Evolutionary conservation across 2,888 invertebrate genomes (phyloP), one percentile per base, ranked within the genome.

Genomic region (Mythimna impura): DNA sequence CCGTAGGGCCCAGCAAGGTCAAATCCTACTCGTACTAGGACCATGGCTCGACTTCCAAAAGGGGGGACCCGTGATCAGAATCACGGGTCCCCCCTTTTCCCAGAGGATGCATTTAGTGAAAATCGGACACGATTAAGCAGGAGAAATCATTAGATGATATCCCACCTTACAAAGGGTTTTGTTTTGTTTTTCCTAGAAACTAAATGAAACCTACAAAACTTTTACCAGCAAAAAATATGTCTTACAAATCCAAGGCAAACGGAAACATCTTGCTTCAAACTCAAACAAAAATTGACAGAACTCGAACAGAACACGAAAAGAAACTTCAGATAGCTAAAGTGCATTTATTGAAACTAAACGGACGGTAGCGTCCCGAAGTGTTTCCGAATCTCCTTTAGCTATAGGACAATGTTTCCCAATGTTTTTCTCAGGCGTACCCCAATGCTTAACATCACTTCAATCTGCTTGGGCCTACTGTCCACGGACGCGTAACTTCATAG

Each of bases 321-420:
- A 58, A 72, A 76, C 65, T 86, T 57, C 10, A 54, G 34, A 25
- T 69, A 69, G 36, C 55, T 54, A 66, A 72, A 86, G 84, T 71
- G 77, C 81, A 83, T 83, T 83, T 83, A 83, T 30, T 60, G 43
- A 57, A 68, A 82, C 76, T 80, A 60, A 76, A 62, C 50, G 76
- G 40, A 57, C 67, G 54, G 6, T 43, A 63, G 54, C 43, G 8
- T 66, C 47, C 67, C 67, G 67, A 77, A 83, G 63, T 83, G 57
- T 80, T 68, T 69, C 60, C 61, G 7, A 67, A 80, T 58, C 76
- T 66, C 36, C 55, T 69, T 17, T 20, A 60, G 30, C 20, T 60
- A 3, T n/a, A 6, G 12, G 36, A 3, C 60, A n/a, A 36, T 2
- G 36, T n/a, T 60, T n/a, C 60, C 2, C 60, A 60, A 60, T 6